phyloP scores from a whole-genome alignment of 1,140 invertebrate genomes.

The Cotesia chilonis region DNA sequence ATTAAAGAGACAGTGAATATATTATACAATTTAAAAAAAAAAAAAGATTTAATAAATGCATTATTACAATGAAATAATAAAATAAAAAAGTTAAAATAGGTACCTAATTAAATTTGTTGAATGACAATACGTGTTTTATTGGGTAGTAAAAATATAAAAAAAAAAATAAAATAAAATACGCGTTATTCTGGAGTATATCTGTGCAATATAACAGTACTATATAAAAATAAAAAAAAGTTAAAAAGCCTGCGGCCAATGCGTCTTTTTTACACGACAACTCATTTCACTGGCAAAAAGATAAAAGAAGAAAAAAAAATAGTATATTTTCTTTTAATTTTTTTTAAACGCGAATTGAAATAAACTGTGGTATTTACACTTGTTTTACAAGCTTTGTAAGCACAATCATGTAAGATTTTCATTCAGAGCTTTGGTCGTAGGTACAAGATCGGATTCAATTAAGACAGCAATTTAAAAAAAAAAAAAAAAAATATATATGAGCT shows the following conservation, averaged over 20 bases:
- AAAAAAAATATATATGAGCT: too few species aligned
- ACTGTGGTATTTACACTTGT: not conserved
- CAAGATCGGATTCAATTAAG: too few species aligned
- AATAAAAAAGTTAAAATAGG: slow-evolving; percentile 32
- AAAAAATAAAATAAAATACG: slow-evolving; percentile 7
- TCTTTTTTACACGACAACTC: too few species aligned
- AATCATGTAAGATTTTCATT: not conserved
- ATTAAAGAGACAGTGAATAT: not conserved
- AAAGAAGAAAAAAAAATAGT: too few species aligned
- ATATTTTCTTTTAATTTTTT: too few species aligned
- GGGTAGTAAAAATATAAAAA: slow-evolving; percentile 31
- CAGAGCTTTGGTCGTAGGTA: not conserved
- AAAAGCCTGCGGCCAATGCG: too few species aligned
- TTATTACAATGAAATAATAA: slow-evolving; percentile 32
- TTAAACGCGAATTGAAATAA: not conserved
- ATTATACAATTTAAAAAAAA: slow-evolving; percentile 37
- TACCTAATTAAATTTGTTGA: slow-evolving; percentile 58
- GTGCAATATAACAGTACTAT: not conserved
- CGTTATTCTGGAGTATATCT: not conserved
- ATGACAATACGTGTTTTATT: slow-evolving; percentile 63
- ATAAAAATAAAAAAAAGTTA: not conserved
- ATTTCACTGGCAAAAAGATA: too few species aligned
- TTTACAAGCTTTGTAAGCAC: not conserved
- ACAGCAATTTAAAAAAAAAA: too few species aligned
- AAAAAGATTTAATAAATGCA: slow-evolving; percentile 39